A percentile compares a stretch with the other conserved stretches of the same genome.
These are phyloP conservation scores for Polydrusus tereticollis DNA, from an alignment of 2,888 invertebrate genomes.

Conservation along the genomic window DNA sequence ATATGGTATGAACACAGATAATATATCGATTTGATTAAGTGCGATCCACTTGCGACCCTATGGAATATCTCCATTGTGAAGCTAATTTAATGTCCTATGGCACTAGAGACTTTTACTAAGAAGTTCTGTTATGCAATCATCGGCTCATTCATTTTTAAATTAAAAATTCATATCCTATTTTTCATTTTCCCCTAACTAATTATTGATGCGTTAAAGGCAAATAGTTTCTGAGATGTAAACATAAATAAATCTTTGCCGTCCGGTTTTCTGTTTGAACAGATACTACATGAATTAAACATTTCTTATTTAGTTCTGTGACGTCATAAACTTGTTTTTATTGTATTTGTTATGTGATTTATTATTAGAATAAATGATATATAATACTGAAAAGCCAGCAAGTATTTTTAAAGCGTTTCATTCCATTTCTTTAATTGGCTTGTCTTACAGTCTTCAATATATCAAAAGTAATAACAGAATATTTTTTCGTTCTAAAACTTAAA, in stretches of 20 bases:
- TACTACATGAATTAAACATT: slow-evolving; percentile 25
- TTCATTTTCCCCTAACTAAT: background rate
- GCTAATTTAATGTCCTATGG: no score
- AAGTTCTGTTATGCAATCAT: slow-evolving; percentile 9
- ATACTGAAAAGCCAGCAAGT: background rate
- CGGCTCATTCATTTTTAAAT: background rate
- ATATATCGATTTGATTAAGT: no score
- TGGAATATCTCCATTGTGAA: no score
- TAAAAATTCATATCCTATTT: background rate
- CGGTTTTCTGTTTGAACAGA: slow-evolving; percentile 8
- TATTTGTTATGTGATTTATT: slow-evolving; percentile 14
- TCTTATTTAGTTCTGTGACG: slow-evolving; percentile 26
- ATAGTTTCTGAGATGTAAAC: slow-evolving; percentile 8
- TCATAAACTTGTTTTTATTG: slow-evolving; percentile 12
- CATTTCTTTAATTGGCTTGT: no score
- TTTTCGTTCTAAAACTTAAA: no score
- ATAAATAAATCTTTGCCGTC: background rate
- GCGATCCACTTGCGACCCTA: no score
- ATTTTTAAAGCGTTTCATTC: background rate
- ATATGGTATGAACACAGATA: no score
- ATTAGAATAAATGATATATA: background rate
- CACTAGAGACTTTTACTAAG: no score
- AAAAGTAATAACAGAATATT: no score
- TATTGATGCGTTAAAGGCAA: slow-evolving; percentile 7
- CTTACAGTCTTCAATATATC: no score